Base-by-base conservation (phyloP, 2,888 invertebrate genomes). In the Heliconius erato region DNA sequence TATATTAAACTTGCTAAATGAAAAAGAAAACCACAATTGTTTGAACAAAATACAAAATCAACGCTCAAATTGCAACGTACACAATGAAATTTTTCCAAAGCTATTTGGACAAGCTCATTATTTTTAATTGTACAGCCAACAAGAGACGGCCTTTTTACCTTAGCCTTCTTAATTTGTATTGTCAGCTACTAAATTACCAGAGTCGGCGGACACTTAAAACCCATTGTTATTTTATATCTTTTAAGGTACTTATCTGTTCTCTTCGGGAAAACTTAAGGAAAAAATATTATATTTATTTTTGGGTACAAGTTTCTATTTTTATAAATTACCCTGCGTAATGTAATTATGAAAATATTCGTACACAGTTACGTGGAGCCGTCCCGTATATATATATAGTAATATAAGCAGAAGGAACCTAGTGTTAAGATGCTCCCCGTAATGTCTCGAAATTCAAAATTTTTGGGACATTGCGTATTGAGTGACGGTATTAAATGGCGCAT, bases 111-210 rank as follows among this genome's bases (percentile, higher is more conserved):
- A 80, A 83, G 74, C 85, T 85, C 85, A 85, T 85, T 85, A 85
- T 85, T 85, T 85, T 85, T 85, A 85, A 85, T 85, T 85, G 85
- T 85, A 84, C 81, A 83, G 78, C 74, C 82, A 84, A 84, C 83
- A 84, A 85, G 82, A 69, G 80, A 79, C 81, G 79, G 80, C 81
- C 74, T 82, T 83, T 84, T 81, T 79, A 80, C 82, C 82, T 81
- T 78, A 79, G 83, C 79, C 80, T 84, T 85, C 84, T 83, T 85
- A 84, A 84, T 84, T 84, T 84, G 84, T 84, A 84, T 84, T 84
- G 84, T 84, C 83, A 84, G 83, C 84, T 84, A 72, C 84, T 83
- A 84, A 84, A 84, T 84, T 84, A 84, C 82, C 84, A 79, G 79
- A 59, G 77, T 80, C 79, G 82, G 78, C 72, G 84, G 83, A 83